Percentiles rank a stretch among this genome's conserved stretches.
These are phyloP conservation scores for Hypotaenidia okinawae DNA, from an alignment of 2,797 vertebrate species.

Conservation along the genomic window DNA sequence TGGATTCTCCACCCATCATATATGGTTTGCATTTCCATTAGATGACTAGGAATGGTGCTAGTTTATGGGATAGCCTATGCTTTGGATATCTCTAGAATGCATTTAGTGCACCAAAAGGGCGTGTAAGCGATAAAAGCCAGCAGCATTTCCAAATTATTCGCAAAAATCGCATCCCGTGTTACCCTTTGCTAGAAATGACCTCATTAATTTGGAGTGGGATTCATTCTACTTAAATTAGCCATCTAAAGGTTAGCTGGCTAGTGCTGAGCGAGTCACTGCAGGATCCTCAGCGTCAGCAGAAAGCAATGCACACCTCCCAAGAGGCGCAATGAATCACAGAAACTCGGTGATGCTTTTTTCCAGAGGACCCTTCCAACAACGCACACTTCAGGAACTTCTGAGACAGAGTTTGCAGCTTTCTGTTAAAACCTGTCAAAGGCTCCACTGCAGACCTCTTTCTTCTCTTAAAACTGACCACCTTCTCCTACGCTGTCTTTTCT, in stretches of 20 bases:
- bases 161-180: background rate
- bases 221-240: background rate
- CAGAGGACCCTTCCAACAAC: slow-evolving; percentile 25
- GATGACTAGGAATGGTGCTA: background rate
- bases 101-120: background rate
- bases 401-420: background rate
- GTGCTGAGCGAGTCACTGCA: background rate
- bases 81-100: background rate
- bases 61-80: background rate
- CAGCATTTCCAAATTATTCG: background rate
- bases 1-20: background rate
- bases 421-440: background rate
- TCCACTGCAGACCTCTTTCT: background rate
- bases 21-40: background rate
- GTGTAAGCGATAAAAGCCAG: background rate
- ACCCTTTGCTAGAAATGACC: background rate
- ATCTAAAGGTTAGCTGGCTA: background rate
- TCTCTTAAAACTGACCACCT: background rate
- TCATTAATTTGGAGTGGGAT: background rate
- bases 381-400: background rate
- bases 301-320: slow-evolving; percentile 32
- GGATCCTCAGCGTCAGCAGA: slow-evolving; percentile 20
- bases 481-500: background rate
- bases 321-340: background rate
- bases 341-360: background rate